Evolutionary conservation across 2,888 invertebrate genomes (phyloP).

Genomic region (Dusona sp.): DNA sequence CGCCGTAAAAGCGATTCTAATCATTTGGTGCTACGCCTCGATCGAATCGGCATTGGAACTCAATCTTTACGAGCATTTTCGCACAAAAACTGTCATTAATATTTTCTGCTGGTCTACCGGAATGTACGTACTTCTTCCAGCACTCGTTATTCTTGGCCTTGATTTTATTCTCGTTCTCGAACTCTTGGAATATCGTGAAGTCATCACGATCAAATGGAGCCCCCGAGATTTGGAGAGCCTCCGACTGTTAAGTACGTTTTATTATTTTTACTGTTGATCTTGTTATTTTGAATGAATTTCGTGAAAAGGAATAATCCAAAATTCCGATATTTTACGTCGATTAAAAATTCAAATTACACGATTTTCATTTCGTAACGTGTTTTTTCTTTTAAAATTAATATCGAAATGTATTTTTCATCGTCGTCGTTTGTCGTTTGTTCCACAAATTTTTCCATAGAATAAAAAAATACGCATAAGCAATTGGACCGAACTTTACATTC

Average conservation of each 20-base stretch:
- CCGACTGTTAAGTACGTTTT: conserved; percentile 70
- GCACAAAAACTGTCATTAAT: conserved; percentile 64
- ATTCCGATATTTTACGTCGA: background rate
- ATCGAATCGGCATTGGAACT: conserved; percentile 76
- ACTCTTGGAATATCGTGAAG: conserved; percentile 56
- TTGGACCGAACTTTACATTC: too few species aligned
- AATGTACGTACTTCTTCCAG: conserved; percentile 74
- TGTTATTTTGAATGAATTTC: background rate
- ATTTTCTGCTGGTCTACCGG: conserved; percentile 76
- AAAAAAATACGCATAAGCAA: too few species aligned
- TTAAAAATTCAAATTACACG: too few species aligned
- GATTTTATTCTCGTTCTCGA: conserved; percentile 70
- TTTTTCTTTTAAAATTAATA: too few species aligned
- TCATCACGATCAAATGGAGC: conserved; percentile 22
- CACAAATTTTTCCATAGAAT: too few species aligned
- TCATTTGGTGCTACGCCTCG: conserved; percentile 75
- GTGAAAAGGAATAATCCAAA: background rate
- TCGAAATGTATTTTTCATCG: too few species aligned
- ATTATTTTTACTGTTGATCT: background rate
- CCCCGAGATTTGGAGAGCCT: conserved; percentile 69
- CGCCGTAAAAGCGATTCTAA: conserved; percentile 72
- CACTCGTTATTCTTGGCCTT: conserved; percentile 72
- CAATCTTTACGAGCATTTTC: conserved; percentile 73
- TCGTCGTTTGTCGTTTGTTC: too few species aligned
- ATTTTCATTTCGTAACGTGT: too few species aligned